phyloP scores from a whole-genome alignment of 2,113 vertebrate genomes.

The Phocoena sinus region DNA sequence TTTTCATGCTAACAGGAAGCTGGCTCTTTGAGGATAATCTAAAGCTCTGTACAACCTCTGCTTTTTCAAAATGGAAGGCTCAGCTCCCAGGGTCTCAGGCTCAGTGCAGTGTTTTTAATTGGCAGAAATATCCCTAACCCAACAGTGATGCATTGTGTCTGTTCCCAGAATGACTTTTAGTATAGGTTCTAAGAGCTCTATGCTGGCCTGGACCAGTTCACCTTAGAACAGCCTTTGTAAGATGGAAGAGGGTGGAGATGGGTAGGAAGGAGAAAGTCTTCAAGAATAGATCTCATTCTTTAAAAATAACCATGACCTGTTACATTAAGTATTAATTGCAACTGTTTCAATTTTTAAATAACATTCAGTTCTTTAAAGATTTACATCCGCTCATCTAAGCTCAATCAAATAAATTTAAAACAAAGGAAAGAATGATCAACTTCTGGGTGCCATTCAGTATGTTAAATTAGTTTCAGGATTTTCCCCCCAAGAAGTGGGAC shows the following conservation, averaged over 20 bases:
- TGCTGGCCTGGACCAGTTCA: background rate
- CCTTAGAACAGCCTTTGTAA: slow-evolving; percentile 10
- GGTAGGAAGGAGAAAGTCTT: background rate
- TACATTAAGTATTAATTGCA: slow-evolving; percentile 65
- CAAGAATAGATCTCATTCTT: slow-evolving; percentile 49
- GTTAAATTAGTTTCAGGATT: slow-evolving; percentile 40
- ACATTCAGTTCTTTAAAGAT: slow-evolving; percentile 53
- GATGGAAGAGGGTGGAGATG: background rate
- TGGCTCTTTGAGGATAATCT: slow-evolving; percentile 13
- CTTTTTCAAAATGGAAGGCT: background rate
- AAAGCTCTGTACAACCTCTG: background rate
- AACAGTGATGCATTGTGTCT: slow-evolving; percentile 31
- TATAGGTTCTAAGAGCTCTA: background rate
- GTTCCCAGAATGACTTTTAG: slow-evolving; percentile 53
- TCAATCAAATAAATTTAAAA: slow-evolving; percentile 53
- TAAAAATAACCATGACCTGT: slow-evolving; percentile 51
- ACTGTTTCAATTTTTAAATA: slow-evolving; percentile 62
- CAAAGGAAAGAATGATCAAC: slow-evolving; percentile 4
- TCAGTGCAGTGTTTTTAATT: slow-evolving; percentile 43
- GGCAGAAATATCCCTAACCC: slow-evolving; percentile 35
- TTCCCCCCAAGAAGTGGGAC: slow-evolving; percentile 2
- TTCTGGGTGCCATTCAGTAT: slow-evolving; percentile 4
- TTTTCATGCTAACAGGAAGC: slow-evolving; percentile 1
- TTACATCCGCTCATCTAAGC: slow-evolving; percentile 1
- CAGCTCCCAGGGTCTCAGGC: background rate